These are phyloP conservation scores for Cyprinodon diabolis DNA, from an alignment of 2,797 vertebrate species.

Conservation along the genomic window DNA sequence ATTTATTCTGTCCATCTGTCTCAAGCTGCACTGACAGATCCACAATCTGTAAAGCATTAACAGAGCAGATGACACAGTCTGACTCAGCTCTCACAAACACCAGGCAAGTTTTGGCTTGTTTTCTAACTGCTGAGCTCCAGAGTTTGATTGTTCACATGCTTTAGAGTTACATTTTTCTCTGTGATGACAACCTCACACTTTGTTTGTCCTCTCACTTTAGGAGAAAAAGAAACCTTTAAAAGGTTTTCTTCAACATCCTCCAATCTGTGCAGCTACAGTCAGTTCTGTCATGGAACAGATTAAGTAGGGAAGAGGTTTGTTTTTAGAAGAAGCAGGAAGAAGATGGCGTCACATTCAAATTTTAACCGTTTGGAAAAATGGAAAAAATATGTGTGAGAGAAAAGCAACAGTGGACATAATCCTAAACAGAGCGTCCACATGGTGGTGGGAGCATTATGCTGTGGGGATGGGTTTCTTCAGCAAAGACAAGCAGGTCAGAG, in stretches of 20 bases:
- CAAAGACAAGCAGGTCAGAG: neutral
- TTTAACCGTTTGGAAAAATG: neutral
- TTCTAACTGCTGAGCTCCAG: neutral
- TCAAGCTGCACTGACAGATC: constrained; percentile 40
- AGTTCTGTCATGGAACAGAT: neutral
- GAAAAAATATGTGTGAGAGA: neutral
- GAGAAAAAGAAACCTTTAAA: neutral
- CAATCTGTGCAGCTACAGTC: neutral
- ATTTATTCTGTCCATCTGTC: constrained; percentile 60
- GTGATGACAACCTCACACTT: neutral
- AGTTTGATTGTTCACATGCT: neutral
- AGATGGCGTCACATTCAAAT: neutral
- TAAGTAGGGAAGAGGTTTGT: neutral
- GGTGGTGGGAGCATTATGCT: neutral
- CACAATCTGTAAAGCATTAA: constrained; percentile 55
- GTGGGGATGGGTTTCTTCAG: neutral
- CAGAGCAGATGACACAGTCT: constrained; percentile 48
- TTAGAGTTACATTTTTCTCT: neutral
- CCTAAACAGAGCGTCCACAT: neutral
- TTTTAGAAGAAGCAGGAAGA: neutral
- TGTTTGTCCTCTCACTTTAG: neutral
- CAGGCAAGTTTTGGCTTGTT: neutral
- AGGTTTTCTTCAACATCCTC: neutral
- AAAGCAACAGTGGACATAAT: neutral
- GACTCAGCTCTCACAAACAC: constrained; percentile 41